Evolutionary conservation across 2,888 invertebrate species (phyloP).

Genomic region (Cryptocheilus praepositus): DNA sequence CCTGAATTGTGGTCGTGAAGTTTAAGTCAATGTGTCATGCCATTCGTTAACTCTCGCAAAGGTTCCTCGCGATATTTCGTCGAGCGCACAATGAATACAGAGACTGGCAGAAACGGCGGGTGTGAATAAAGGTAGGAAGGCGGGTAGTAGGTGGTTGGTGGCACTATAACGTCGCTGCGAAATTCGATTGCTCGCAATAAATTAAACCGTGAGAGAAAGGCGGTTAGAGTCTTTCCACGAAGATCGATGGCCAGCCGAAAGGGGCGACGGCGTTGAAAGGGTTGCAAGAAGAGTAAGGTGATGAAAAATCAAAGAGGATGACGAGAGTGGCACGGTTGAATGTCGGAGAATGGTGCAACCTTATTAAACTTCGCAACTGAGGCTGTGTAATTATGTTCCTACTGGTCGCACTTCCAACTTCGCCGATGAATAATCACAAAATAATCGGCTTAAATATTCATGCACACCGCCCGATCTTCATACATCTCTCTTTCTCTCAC

Average conservation of each 20-base stretch:
- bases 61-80: too few species aligned
- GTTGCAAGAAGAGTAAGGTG: not conserved
- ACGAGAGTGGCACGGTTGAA: not conserved
- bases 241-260: slow-evolving; percentile 20
- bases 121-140: slow-evolving; percentile 33
- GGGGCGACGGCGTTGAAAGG: slow-evolving; percentile 19
- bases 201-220: slow-evolving; percentile 46
- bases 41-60: too few species aligned
- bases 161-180: slow-evolving; percentile 40
- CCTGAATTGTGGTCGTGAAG: too few species aligned
- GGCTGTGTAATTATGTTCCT: slow-evolving; percentile 52
- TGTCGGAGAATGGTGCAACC: slow-evolving; percentile 21
- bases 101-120: slow-evolving; percentile 8
- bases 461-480: slow-evolving; percentile 42
- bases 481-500: slow-evolving; percentile 5
- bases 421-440: slow-evolving; percentile 67
- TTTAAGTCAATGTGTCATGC: too few species aligned
- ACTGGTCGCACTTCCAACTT: slow-evolving; percentile 52
- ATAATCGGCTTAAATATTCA: slow-evolving; percentile 70
- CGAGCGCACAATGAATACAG: too few species aligned
- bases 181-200: slow-evolving; percentile 60
- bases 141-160: slow-evolving; percentile 12
- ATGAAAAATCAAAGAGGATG: not conserved
- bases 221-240: not conserved
- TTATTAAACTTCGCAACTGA: slow-evolving; percentile 60